A percentile compares a stretch with the other conserved stretches of the same genome.
phyloP scores from a whole-genome alignment of 1,140 invertebrate species.

The Oryctes rhinoceros region DNA sequence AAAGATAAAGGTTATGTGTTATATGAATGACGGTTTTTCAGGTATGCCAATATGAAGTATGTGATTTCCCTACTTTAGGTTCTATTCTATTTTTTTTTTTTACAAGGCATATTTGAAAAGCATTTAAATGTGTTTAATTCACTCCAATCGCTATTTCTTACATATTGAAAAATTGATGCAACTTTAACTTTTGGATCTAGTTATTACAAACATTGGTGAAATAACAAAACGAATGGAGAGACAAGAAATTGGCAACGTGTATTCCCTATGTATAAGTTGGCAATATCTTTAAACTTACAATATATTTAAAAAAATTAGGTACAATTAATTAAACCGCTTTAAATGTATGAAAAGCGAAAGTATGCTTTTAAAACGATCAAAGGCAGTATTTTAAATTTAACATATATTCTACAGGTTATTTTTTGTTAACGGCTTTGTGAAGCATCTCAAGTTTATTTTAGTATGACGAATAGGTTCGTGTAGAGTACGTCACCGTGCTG shows the following conservation, averaged over 20 bases:
- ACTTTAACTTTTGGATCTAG: no score
- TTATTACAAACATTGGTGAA: no score
- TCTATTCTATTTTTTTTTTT: no score
- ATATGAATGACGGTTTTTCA: background rate
- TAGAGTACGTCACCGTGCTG: constrained; percentile 3
- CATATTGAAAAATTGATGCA: no score
- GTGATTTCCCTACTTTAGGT: no score
- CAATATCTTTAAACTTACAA: background rate
- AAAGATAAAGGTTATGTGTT: background rate
- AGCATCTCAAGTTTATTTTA: constrained; percentile 33
- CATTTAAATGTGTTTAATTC: no score
- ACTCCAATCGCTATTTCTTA: no score
- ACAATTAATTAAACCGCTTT: background rate
- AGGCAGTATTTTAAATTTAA: no score
- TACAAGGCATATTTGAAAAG: no score
- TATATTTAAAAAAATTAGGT: background rate
- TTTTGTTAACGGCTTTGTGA: background rate
- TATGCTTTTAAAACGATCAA: background rate
- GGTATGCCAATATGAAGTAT: no score
- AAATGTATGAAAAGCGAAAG: background rate
- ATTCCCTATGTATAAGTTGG: background rate
- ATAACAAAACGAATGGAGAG: no score
- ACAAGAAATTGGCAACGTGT: background rate
- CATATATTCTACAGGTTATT: background rate
- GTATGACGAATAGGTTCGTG: constrained; percentile 12